Evolutionary conservation across 2,113 vertebrate species (phyloP).

Genomic region (Istiophorus platypterus): DNA sequence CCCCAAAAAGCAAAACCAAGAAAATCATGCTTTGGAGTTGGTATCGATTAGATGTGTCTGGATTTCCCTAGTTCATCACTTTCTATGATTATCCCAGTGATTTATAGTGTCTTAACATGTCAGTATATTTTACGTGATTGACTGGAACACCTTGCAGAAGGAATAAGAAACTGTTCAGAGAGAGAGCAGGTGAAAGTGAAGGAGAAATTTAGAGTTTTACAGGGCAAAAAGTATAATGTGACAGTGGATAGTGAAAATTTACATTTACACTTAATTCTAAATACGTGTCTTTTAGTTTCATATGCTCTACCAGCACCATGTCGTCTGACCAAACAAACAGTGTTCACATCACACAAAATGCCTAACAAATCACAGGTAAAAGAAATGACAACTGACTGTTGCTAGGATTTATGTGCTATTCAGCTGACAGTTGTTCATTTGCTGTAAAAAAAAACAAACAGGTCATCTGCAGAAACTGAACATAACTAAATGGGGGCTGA

Average conservation of each 20-base stretch:
- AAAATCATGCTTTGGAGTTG: slow-evolving; percentile 50
- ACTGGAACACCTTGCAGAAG: slow-evolving; percentile 36
- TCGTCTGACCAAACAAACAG: too few relatives aligned
- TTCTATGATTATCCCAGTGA: slow-evolving; percentile 63
- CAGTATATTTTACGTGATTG: slow-evolving; percentile 41
- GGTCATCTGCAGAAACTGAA: neutral
- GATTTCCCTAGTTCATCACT: slow-evolving; percentile 61
- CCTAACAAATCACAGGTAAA: too few relatives aligned
- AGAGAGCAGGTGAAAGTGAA: neutral
- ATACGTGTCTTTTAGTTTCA: neutral
- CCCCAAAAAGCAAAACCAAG: slow-evolving; percentile 42
- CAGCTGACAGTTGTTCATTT: neutral
- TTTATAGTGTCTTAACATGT: slow-evolving; percentile 44
- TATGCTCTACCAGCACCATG: neutral
- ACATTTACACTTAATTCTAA: neutral
- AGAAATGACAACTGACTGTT: neutral
- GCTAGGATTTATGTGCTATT: neutral
- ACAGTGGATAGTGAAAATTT: neutral
- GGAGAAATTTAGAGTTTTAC: neutral
- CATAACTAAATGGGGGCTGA: neutral
- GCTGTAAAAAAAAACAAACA: neutral
- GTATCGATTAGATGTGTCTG: slow-evolving; percentile 56
- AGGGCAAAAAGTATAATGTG: neutral
- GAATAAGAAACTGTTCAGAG: slow-evolving; percentile 19
- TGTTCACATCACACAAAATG: neutral